Evolutionary conservation across 2,113 vertebrate species (phyloP), one percentile per base, ranked within the genome.

Genomic region (Clinocottus analis): DNA sequence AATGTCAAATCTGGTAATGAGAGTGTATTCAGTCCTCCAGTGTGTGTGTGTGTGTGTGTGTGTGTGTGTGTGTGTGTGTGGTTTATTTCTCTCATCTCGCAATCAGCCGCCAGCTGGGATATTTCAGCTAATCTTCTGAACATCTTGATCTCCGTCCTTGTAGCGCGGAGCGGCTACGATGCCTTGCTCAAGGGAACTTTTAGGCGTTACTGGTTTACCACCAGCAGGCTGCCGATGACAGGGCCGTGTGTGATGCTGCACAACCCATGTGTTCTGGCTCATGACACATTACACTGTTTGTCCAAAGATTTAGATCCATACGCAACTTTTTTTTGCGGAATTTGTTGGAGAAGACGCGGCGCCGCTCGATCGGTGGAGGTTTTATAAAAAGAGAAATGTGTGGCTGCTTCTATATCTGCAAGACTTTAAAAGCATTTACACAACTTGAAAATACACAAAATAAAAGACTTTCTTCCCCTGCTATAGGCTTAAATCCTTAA

Each of bases 71-170:
- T 53, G 65, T 49, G 29, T 63, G 60, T 23, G n/a, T 63, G 43
- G 1, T 43, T 41, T 45, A 13, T 67, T 35, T 67, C 8, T 16
- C 62, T 27, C 77, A 4, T 79, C 61, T 59, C 65, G 23, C 31
- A 49, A 66, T 80, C 69, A 72, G 39, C 51, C 49, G 17, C 61
- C 61, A 39, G 77, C 39, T 43, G 12, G 27, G 39, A 67, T 47
- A 21, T 76, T 76, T 67, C 63, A 67, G 39, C 6, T 37, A 27
- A 66, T 75, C 62, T 31, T 19, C 35, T 23, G 25, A 65, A 75
- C 39, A 25, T 58, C 27, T 56, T 45, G 41, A 58, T 25, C 29
- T 58, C 49, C 5, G 39, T 76, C 74, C 37, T 51, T 3, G 0
- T 14, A 59, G 8, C n/a, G 41, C 25, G 19, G 37, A 58, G 37